Conservation (phyloP, 2,113 vertebrate genomes). For the Perccottus glenii region DNA sequence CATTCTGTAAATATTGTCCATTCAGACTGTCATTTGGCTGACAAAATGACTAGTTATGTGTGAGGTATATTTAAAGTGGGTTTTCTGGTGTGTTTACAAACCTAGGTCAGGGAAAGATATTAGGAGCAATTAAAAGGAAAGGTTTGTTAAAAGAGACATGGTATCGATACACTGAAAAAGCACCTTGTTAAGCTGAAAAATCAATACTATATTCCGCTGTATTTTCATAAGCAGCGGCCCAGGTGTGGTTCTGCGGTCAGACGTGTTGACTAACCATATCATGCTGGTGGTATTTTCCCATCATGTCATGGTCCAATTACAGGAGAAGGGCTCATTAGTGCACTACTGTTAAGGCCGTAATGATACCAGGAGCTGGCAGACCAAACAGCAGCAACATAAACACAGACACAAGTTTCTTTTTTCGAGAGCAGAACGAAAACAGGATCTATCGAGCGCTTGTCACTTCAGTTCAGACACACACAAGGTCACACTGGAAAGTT, state of each 20-base stretch:
- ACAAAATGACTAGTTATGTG: slow-evolving; percentile 1
- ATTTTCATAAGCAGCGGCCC: not conserved
- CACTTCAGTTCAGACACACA: not conserved
- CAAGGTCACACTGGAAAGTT: no score
- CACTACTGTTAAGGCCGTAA: slow-evolving; percentile 35
- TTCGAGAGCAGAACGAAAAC: not conserved
- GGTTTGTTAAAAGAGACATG: no score
- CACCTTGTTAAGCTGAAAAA: no score
- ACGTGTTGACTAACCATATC: slow-evolving; percentile 17
- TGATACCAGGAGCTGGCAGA: slow-evolving; percentile 29
- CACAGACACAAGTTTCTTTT: slow-evolving; percentile 8
- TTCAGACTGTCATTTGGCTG: not conserved
- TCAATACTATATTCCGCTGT: not conserved
- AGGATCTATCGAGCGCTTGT: not conserved
- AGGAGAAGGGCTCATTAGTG: slow-evolving; percentile 48
- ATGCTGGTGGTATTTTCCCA: slow-evolving; percentile 44
- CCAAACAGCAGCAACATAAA: slow-evolving; percentile 26
- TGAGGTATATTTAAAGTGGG: not conserved
- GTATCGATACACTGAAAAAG: no score
- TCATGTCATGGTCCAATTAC: slow-evolving; percentile 49
- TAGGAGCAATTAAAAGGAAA: not conserved
- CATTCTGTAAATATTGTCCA: no score
- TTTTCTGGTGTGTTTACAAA: not conserved
- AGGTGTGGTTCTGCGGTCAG: slow-evolving; percentile 20
- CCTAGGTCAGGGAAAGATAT: not conserved